Evolutionary conservation across 2,113 vertebrate genomes (phyloP).

Genomic region (Clarias batrachus): DNA sequence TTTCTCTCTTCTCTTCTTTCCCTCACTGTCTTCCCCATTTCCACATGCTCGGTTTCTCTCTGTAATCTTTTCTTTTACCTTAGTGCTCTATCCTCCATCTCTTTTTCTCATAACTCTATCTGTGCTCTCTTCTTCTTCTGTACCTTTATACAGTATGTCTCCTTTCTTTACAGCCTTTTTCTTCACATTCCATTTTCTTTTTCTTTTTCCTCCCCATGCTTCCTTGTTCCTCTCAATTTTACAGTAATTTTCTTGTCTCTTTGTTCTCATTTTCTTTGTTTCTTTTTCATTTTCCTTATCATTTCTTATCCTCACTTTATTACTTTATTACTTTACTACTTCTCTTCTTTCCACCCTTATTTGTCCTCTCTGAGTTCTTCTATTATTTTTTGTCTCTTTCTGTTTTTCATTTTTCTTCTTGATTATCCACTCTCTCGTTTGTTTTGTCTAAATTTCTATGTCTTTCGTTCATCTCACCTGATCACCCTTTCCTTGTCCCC

Average conservation of each 20-base stretch:
- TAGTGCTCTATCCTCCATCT: neutral
- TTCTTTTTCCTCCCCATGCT: neutral
- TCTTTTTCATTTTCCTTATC: slow-evolving; percentile 45
- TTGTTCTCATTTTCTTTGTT: neutral
- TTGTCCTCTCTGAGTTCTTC: slow-evolving; percentile 22
- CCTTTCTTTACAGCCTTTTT: neutral
- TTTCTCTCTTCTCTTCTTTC: neutral
- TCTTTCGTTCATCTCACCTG: neutral
- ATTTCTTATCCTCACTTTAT: slow-evolving; percentile 34
- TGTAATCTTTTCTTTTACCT: neutral
- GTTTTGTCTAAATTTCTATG: too few relatives aligned
- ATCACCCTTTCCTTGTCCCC: neutral
- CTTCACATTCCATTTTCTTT: neutral
- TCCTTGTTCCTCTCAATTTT: neutral
- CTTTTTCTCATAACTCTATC: neutral
- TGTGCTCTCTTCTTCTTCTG: neutral
- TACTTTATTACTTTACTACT: too few relatives aligned
- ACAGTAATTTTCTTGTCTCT: neutral
- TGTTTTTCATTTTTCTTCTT: neutral
- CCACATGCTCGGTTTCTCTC: neutral
- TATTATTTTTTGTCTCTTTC: neutral
- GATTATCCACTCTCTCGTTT: neutral
- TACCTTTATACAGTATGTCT: neutral
- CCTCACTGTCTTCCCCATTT: neutral
- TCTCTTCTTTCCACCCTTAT: neutral